Base-by-base conservation (phyloP, 2,888 invertebrate genomes). In the Nysson spinosus region DNA sequence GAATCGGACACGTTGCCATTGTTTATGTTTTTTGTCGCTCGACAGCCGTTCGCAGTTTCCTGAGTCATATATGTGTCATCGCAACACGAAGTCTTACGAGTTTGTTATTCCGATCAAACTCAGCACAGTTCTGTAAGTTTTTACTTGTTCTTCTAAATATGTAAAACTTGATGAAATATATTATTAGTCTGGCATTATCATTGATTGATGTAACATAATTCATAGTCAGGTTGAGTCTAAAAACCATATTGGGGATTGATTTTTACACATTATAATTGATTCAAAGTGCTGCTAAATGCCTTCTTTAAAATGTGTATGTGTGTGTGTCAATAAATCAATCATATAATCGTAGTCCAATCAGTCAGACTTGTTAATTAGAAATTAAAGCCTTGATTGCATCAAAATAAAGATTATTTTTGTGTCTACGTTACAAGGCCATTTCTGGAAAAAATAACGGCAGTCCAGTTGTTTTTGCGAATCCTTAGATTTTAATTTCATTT, bases 31-130 rank as follows among this genome's bases (percentile, higher is more conserved):
- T 54, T 60, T 43, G 35, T 69, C 24, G n/a, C n/a, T 60, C 65
- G 69, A 76, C 75, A 76, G 70, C 49, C 61, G 60, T 54, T 56
- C 61, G 73, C 44, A 70, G 73, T 75, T 76, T 75, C 60, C 73
- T 54, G 51, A 47, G 26, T 62, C 37, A 44, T 64, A 47, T 58
- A 22, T 44, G 55, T 43, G 24, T n/a, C 46, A 52, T 30, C 42
- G 39, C 24, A 20, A 35, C 28, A n/a, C 19, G 17, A 17, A 55
- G 20, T 37, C 16, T 42, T 12, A 9, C 26, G 14, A 32, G 5
- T 58, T 44, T 40, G 26, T 16, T 40, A 20, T 16, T 4, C 12
- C 16, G 37, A 49, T 49, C n/a, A 1, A 47, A 37, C 37, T 43
- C 42, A 11, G 1, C 35, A 7, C 19, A 28, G 4, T 34, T 34